Evolutionary conservation across 1,140 invertebrate species (phyloP).

Genomic region (Aphaenogaster floridana): DNA sequence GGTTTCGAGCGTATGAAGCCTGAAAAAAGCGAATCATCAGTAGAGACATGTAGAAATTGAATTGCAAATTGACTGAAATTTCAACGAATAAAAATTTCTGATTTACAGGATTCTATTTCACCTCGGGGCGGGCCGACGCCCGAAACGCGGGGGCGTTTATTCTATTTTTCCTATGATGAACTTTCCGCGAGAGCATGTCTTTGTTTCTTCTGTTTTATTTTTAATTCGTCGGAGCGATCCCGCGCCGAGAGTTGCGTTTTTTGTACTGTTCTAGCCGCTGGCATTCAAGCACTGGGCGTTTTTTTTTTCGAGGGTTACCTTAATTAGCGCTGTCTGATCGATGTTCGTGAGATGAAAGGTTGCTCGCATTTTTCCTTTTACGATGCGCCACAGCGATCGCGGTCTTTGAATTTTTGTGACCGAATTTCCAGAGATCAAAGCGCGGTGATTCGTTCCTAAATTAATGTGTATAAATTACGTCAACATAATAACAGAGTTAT

Average conservation of each 20-base stretch:
- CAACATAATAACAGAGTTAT: slow-evolving; percentile 3
- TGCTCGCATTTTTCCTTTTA: slow-evolving; percentile 28
- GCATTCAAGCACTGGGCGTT: slow-evolving; percentile 36
- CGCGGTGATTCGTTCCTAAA: not conserved
- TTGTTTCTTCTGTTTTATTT: slow-evolving; percentile 46
- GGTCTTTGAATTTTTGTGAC: slow-evolving; percentile 34
- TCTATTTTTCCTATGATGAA: slow-evolving; percentile 45
- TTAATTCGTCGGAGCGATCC: slow-evolving; percentile 49
- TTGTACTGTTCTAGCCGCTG: slow-evolving; percentile 38
- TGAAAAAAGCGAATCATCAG: slow-evolving; percentile 41
- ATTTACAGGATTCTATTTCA: slow-evolving; percentile 56
- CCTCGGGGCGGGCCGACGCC: slow-evolving; percentile 13
- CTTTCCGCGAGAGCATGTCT: slow-evolving; percentile 37
- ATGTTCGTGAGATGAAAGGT: slow-evolving; percentile 56
- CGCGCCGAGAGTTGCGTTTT: slow-evolving; percentile 27
- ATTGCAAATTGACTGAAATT: slow-evolving; percentile 57
- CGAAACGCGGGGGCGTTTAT: slow-evolving; percentile 33
- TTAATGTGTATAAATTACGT: not conserved
- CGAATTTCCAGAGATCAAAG: slow-evolving; percentile 12
- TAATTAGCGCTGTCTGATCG: slow-evolving; percentile 60
- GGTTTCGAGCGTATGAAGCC: not conserved
- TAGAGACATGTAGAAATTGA: slow-evolving; percentile 37
- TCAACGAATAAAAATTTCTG: slow-evolving; percentile 53
- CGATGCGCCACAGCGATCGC: slow-evolving; percentile 2
- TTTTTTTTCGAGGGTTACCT: slow-evolving; percentile 51